Evolutionary conservation across 1,140 invertebrate species (phyloP), one percentile per base, ranked within the genome.

Genomic region (Ooceraea biroi): DNA sequence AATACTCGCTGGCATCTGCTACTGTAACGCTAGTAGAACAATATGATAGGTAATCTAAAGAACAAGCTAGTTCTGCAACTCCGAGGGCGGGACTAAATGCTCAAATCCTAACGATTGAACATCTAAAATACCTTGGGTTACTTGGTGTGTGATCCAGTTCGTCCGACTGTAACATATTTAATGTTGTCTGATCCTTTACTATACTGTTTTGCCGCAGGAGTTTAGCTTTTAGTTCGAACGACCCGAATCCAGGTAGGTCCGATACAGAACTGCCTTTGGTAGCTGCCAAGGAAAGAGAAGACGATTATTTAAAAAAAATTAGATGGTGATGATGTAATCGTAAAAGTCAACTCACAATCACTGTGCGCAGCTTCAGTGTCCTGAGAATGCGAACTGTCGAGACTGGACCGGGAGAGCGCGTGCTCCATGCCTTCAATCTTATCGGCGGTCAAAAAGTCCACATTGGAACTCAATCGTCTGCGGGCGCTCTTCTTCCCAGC

Each of bases 401-500:
- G 90, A 84, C 94, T 94, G 57, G 92, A 94, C 72, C 93, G 90
- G 41, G 94, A 94, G 41, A 93, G 85, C 50, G 91, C 93, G 83
- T 94, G 93, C 50, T 92, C 93, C 89, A 94, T 91, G 71, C 91
- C 89, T 58, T 92, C 88, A 61, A 30, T 88, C 89, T 94, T 94
- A 86, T 93, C 92, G 46, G 89, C 76, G 2, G 61, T 55, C 25
- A 89, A 91, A 61, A 90, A 91, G 55, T 94, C 93, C 41, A 89
- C 90, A 69, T 91, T 93, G 1, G 91, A 91, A 46, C 91, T 91
- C 27, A 95, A 93, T 89, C 94, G 94, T 84, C 94, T 93, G 68
- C 94, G 94, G 25, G 95, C 94, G 85, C 95, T 93, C 60, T 95
- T 94, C 84, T 94, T 96, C 1, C 97, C 97, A 30, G 97, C 97